phyloP scores from a whole-genome alignment of 2,797 vertebrate genomes.

The Myotis planiceps region DNA sequence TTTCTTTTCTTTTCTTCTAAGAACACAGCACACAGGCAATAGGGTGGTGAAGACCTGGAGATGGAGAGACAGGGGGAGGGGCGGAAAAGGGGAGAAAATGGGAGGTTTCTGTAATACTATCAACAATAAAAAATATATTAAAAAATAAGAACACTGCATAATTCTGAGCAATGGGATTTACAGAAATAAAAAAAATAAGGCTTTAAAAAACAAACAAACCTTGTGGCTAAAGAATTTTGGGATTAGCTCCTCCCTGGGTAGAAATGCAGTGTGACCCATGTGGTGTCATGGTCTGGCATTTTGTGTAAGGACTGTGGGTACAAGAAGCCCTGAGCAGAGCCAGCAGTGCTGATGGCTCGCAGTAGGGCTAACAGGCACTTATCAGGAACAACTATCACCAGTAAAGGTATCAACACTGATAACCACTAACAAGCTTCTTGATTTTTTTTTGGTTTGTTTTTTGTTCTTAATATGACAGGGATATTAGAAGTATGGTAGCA shows the following conservation, averaged over 20 bases:
- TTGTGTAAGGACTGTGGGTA: neutral
- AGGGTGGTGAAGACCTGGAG: too few species aligned
- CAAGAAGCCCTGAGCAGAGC: neutral
- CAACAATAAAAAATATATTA: too few species aligned
- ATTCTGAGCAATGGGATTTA: neutral
- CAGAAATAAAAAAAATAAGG: too few species aligned
- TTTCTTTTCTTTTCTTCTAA: neutral
- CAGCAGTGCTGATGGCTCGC: neutral
- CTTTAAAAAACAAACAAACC: too few species aligned
- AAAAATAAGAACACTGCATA: neutral
- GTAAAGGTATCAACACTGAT: neutral
- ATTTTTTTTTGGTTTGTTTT: neutral
- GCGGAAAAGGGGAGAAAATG: too few species aligned
- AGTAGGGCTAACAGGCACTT: neutral
- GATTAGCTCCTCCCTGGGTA: neutral
- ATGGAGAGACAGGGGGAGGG: too few species aligned
- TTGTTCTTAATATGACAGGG: neutral
- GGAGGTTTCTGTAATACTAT: too few species aligned
- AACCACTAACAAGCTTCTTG: neutral
- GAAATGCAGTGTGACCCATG: neutral
- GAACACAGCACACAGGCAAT: neutral
- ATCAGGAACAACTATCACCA: neutral
- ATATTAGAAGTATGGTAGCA: neutral
- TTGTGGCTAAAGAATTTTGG: too few species aligned
- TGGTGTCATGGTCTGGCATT: neutral